Evolutionary conservation across 1,140 invertebrate genomes (phyloP), one percentile per base, ranked within the genome.

Genomic region (Vanessa atalanta): DNA sequence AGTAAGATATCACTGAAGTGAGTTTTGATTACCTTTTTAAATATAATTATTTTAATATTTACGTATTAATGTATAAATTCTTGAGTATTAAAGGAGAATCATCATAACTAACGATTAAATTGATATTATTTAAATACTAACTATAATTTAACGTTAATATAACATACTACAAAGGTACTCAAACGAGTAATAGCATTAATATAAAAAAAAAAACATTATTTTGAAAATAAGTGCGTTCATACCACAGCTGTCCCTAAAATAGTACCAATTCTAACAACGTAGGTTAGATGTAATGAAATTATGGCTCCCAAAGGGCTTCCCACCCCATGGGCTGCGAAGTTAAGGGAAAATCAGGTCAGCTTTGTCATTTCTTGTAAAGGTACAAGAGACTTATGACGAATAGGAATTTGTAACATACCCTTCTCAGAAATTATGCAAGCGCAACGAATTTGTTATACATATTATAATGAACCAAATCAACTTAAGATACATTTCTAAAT

Each of bases 321-420:
- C 73, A 53, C 64, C 67, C 74, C 66, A 79, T 77, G 75, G 74
- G 70, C 77, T 70, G 72, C 65, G 76, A 79, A 83, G 65, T 81
- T 81, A 70, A 65, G 66, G 76, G 68, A 70, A 81, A 83, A 81
- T 78, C 78, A 77, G 81, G 80, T 78, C 81, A 81, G 71, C 76
- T 79, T 83, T 81, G 81, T 83, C 77, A 83, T 81, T 81, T 78
- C 76, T 81, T 80, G 76, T 66, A 66, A 79, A 75, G 73, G 75
- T 78, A 79, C 70, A 72, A 50, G 73, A 65, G 70, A 76, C 75
- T 79, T 81, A 79, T 81, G 79, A 77, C 77, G 72, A 77, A 75
- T 77, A 72, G 71, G 66, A 75, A 71, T 79, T 76, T 51, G 64
- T 73, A 69, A 79, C 77, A 79, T 66, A 79, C 77, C 77, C 77